Evolutionary conservation across 2,888 invertebrate species (phyloP).

Genomic region (Drosophila anomalipes): DNA sequence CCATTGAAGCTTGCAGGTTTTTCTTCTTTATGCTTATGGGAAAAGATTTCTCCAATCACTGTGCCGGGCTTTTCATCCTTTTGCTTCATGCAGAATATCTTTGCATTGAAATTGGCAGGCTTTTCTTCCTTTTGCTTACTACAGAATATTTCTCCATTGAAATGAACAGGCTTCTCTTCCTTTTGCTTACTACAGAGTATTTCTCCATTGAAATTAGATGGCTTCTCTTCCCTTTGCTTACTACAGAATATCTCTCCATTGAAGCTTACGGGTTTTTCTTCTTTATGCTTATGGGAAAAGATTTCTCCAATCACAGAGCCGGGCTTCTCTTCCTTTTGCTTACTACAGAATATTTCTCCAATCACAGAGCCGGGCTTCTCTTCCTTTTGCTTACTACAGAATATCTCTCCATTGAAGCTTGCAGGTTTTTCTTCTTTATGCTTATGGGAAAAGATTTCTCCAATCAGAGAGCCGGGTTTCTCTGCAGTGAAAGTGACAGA

Average conservation of each 20-base stretch:
- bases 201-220: neutral
- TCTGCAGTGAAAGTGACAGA: neutral
- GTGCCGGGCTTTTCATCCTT: too few relatives aligned
- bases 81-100: too few relatives aligned
- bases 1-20: neutral
- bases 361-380: too few relatives aligned
- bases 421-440: neutral
- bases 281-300: neutral
- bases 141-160: neutral
- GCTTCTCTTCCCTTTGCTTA: conserved; percentile 1
- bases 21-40: too few relatives aligned
- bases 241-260: neutral
- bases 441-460: too few relatives aligned
- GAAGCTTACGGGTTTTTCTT: neutral
- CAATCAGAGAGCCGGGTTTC: neutral
- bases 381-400: neutral
- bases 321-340: neutral
- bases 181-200: neutral
- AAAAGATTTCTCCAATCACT: too few relatives aligned
- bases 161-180: neutral
- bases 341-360: too few relatives aligned
- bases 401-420: neutral
- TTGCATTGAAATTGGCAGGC: too few relatives aligned
- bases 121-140: too few relatives aligned
- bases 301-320: too few relatives aligned